These are phyloP conservation scores for Julus scanicus DNA, from an alignment of 2,888 invertebrate genomes.

Conservation along the genomic window DNA sequence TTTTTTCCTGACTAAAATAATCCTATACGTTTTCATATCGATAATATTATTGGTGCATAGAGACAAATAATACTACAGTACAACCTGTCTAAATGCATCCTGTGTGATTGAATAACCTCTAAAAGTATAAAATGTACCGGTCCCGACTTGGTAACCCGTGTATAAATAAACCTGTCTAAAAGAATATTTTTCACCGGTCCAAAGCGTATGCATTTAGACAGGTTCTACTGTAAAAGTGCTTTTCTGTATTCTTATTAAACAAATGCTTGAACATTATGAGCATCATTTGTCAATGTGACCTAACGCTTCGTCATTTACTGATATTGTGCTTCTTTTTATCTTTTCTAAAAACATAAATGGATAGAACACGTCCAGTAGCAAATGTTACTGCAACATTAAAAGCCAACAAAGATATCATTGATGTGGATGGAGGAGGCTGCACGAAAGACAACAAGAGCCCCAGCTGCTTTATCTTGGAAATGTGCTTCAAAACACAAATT, in stretches of 20 bases:
- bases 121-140: no score
- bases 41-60: background rate
- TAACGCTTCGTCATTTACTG: background rate
- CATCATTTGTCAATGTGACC: background rate
- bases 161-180: no score
- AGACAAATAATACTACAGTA: background rate
- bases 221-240: no score
- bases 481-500: background rate
- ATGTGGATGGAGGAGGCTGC: background rate
- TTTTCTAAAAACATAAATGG: background rate
- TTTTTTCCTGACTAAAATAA: background rate
- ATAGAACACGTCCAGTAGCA: background rate
- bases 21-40: background rate
- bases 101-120: no score
- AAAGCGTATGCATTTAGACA: no score
- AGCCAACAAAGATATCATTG: background rate
- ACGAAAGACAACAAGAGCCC: background rate
- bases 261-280: background rate
- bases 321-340: background rate
- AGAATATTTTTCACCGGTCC: no score
- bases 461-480: background rate
- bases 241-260: no score
- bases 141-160: no score
- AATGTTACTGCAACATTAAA: background rate
- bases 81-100: no score